These are phyloP conservation scores for Tetragnatha versicolor DNA, from an alignment of 1,140 invertebrate species.

Conservation along the genomic window DNA sequence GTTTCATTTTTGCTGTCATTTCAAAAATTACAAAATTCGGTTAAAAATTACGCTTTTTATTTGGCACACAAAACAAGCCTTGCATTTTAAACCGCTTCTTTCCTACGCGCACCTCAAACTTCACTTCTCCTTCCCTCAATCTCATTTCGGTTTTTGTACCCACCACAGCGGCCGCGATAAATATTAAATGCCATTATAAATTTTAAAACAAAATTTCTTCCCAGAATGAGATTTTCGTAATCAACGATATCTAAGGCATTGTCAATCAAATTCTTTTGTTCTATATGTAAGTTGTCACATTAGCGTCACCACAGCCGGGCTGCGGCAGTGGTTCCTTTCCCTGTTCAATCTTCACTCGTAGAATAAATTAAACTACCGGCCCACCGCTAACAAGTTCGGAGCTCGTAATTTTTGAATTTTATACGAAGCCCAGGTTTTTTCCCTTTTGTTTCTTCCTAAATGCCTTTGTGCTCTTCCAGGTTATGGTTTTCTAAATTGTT, in stretches of 20 bases:
- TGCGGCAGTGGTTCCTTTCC: conserved; percentile 5
- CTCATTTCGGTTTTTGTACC: not conserved
- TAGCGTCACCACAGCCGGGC: conserved; percentile 23
- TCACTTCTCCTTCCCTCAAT: not conserved
- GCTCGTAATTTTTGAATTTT: conserved; percentile 50
- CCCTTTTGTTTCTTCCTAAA: conserved; percentile 6
- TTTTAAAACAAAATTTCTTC: conserved; percentile 52
- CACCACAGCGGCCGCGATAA: not conserved
- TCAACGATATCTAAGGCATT: conserved; percentile 47
- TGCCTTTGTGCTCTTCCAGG: conserved; percentile 15
- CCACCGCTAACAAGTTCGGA: conserved; percentile 37
- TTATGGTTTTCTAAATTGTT: conserved; percentile 53
- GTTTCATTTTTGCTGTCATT: too few species aligned
- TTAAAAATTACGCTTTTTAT: too few species aligned
- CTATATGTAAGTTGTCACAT: conserved; percentile 43
- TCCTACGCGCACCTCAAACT: conserved; percentile 1
- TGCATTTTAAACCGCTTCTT: conserved; percentile 1
- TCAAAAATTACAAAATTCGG: too few species aligned
- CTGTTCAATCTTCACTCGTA: conserved; percentile 19
- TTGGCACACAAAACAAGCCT: conserved; percentile 19
- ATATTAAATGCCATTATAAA: conserved; percentile 55
- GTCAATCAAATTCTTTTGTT: conserved; percentile 50
- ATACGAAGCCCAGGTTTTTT: conserved; percentile 39
- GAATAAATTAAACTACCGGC: conserved; percentile 49
- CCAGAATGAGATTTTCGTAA: conserved; percentile 46